Base-by-base conservation (phyloP, 2,113 vertebrate species). In the Larimichthys polyactis region DNA sequence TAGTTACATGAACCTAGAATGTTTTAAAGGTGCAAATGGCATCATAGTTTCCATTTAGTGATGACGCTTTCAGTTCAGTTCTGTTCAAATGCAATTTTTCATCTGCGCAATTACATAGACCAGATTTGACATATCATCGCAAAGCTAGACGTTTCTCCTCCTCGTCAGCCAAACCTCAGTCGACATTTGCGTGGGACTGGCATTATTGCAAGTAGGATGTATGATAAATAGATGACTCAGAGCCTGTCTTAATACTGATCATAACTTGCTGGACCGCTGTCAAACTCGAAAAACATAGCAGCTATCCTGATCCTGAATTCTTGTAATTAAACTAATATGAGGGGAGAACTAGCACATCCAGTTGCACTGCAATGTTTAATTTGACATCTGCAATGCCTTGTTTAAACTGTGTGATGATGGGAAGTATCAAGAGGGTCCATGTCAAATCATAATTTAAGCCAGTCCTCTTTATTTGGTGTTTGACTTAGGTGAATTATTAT, bases 1-100 rank as follows among this genome's bases (percentile, higher is more conserved):
- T 75, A 36, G 64, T 60, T 77, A 46, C 54, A 74, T 58, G 52
- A 52, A 68, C 59, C 16, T 54, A 15, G 4, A 72, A 59, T 70
- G 55, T 83, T 73, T 58, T 24, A 46, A n/a, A 29, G 29, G 69
- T 4, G n/a, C 51, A 59, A 65, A 89, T 22, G 62, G 44, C 62
- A 44, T 76, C 27, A 49, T 22, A 29, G 44, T 79, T 69, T 86
- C 51, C 51, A 69, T 79, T 65, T 27, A 64, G 19, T 29, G 40
- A 20, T 46, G 11, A 66, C 20, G 2, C 10, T 71, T 81, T 36
- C 19, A 29, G 32, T 69, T 62, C 29, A 58, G 32, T 48, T 49
- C 4, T 48, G 68, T 59, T 75, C 20, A 52, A 71, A 76, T 62
- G n/a, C 44, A 12, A 51, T 60, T 11, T 24, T 40, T 78, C 40